Conservation (phyloP, 2,797 vertebrate genomes). For the Eremophila alpestris region DNA sequence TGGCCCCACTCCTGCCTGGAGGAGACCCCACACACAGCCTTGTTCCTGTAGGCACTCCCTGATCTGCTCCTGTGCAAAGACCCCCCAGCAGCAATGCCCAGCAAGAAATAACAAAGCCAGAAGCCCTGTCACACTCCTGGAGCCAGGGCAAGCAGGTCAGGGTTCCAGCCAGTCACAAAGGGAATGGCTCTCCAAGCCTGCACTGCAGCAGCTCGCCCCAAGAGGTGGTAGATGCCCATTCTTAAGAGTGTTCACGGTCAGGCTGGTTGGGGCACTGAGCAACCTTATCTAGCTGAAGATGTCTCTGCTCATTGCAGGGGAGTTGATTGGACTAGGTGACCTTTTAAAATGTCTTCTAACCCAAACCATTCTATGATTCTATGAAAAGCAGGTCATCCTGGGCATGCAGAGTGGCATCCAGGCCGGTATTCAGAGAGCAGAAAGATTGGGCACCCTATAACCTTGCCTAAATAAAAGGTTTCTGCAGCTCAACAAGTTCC, state of each 20-base stretch:
- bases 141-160: neutral
- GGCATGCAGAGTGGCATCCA: neutral
- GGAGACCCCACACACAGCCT: neutral
- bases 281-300: neutral
- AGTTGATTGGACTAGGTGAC: neutral
- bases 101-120: neutral
- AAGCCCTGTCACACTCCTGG: neutral
- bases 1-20: fast-evolving
- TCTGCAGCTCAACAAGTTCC: neutral
- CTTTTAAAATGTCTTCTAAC: neutral
- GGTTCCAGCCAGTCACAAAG: neutral
- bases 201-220: neutral
- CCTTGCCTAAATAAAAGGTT: neutral
- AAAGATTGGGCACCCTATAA: neutral
- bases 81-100: neutral
- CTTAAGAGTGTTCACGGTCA: neutral
- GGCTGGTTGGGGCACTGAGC: neutral
- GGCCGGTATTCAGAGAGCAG: neutral
- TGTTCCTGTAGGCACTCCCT: neutral
- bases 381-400: neutral
- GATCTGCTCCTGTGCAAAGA: neutral
- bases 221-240: neutral
- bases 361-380: neutral
- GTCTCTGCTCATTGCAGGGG: neutral
- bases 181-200: neutral